Evolutionary conservation across 2,113 vertebrate species (phyloP), one percentile per base, ranked within the genome.

Genomic region (Gambusia holbrooki): DNA sequence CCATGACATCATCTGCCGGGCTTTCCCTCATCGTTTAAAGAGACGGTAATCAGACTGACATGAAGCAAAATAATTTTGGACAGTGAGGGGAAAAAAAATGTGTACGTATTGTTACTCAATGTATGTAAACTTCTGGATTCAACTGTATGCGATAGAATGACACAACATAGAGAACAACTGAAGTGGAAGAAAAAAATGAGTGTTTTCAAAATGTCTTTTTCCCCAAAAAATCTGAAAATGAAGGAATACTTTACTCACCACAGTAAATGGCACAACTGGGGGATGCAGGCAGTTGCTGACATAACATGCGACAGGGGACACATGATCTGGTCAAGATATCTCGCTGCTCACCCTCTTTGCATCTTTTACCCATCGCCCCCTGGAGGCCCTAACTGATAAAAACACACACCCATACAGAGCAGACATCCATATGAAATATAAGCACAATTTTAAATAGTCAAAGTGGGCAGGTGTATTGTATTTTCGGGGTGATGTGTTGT

Each of bases 321-420:
- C 96, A 98, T 58, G 2, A 5, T 60, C 15, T 88, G 25, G 96
- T 30, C 30, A 97, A 89, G 2, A 0, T 0, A 33, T 97, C 96
- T 94, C 88, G 90, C 91, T 91, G 95, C 66, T 93, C 78, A 30
- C 92, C 92, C 0, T 85, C 81, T 0, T 14, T 85, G 86, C 97
- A 98, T 62, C 58, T 37, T 40, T 29, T 54, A 81, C 84, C 93
- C 90, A 93, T 94, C 62, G 0, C 0, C 67, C 71, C 73, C 66
- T 68, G 13, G 0, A 33, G 62, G 4, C 51, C 19, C 22, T 74
- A 37, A 54, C 29, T 84, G 69, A 76, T n/a, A 69, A 19, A 62
- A 62, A 77, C 48, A 62, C 8, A 71, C 65, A 78, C 58, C 58
- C 30, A 68, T 22, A 54, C 51, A 65, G n/a, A 73, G 60, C 60